A percentile compares a stretch with the other conserved stretches of the same genome.
Conservation (phyloP, 2,797 vertebrate species). For the Champsocephalus esox region DNA sequence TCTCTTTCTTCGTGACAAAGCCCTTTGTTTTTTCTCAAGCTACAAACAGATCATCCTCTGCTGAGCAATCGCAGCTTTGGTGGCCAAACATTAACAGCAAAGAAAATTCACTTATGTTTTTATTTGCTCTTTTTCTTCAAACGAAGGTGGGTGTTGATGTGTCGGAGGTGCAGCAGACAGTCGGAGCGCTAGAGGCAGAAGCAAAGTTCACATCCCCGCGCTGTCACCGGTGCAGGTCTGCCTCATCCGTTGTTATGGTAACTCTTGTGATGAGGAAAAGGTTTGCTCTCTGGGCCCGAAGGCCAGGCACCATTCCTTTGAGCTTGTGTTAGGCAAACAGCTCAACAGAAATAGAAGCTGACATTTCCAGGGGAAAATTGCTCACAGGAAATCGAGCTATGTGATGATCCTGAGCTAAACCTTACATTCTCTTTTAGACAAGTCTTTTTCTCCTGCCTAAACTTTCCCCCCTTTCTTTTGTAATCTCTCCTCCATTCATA, state of each 20-base stretch:
- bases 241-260: constrained; percentile 82
- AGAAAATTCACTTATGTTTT: constrained; percentile 18
- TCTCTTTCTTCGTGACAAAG: constrained; percentile 56
- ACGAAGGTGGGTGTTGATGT: constrained; percentile 42
- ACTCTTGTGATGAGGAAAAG: constrained; percentile 65
- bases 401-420: constrained; percentile 71
- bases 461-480: constrained; percentile 29
- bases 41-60: constrained; percentile 49
- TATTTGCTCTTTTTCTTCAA: neutral
- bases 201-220: constrained; percentile 73
- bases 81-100: constrained; percentile 31
- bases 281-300: constrained; percentile 63
- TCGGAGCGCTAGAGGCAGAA: constrained; percentile 67
- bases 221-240: constrained; percentile 63
- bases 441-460: constrained; percentile 20
- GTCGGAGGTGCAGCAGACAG: constrained; percentile 44
- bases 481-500: constrained; percentile 33
- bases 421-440: constrained; percentile 44
- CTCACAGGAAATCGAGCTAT: constrained; percentile 68
- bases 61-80: constrained; percentile 40
- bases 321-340: constrained; percentile 66
- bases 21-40: constrained; percentile 51
- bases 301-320: constrained; percentile 61
- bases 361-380: constrained; percentile 71
- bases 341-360: constrained; percentile 67